These are phyloP conservation scores for Sardina pilchardus DNA, from an alignment of 2,113 vertebrate genomes.

Conservation along the genomic window DNA sequence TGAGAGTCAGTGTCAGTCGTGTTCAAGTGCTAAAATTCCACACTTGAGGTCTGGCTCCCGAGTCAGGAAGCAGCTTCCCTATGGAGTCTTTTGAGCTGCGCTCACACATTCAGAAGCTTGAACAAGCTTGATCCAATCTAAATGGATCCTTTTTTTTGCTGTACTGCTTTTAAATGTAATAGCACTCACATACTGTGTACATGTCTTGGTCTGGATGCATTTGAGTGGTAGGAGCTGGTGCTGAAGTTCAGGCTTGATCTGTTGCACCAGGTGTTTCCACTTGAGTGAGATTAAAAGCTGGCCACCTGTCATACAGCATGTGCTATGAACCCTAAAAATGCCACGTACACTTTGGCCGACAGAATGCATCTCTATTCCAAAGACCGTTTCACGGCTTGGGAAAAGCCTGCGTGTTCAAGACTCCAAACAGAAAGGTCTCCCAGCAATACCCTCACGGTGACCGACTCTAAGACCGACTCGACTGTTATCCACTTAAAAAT, in stretches of 20 bases:
- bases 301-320: neutral
- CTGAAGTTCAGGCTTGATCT: neutral
- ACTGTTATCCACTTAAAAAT: slow-evolving; percentile 5
- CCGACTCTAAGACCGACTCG: neutral
- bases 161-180: neutral
- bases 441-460: neutral
- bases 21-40: neutral
- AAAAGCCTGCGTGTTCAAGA: neutral
- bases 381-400: neutral
- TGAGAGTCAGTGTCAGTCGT: neutral
- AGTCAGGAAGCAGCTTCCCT: neutral
- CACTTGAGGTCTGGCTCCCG: neutral
- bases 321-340: neutral
- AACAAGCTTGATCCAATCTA: neutral
- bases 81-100: neutral
- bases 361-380: neutral
- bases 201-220: neutral
- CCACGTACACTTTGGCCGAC: neutral
- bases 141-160: neutral
- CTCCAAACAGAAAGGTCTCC: neutral
- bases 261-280: neutral
- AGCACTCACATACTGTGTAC: neutral
- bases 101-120: neutral
- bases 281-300: neutral
- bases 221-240: neutral